Base-by-base conservation (phyloP, 2,113 vertebrate genomes). In the Rhinogobius similis region DNA sequence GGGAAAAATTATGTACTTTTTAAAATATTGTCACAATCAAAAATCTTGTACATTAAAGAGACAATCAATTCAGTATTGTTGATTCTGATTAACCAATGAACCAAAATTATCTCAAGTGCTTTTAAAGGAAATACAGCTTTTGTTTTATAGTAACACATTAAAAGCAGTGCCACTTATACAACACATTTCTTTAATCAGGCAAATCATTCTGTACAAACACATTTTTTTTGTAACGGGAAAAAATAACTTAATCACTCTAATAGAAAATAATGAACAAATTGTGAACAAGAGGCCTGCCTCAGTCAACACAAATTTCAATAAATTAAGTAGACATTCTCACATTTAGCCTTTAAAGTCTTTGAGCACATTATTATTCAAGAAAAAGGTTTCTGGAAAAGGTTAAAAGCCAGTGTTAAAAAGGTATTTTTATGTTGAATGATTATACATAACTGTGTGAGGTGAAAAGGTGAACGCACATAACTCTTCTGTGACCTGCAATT, bases 191-290 rank as follows among this genome's bases (percentile, higher is more conserved):
- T n/a, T n/a, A n/a, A n/a, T n/a, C n/a, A n/a, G n/a, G n/a, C n/a
- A n/a, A n/a, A n/a, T n/a, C n/a, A n/a, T n/a, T n/a, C n/a, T n/a
- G n/a, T n/a, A n/a, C 56, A 70, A 67, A 43, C 62, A 10, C 14
- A 20, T 9, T 61, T 50, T 58, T 55, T 61, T 68, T 55, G 55
- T 1, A 41, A 24, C 18, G 27, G 0, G 0, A 10, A 59, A 41
- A 74, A 64, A 58, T 62, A 62, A 61, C 38, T 61, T 56, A 67
- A 61, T 75, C 32, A 55, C 18, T 61, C 20, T 48, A 24, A 12
- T 20, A 6, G 39, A 69, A 62, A 46, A 46, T 5, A 73, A 55
- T 38, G 44, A 52, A 48, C 13, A 72, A 55, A 41, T 66, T 63
- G 77, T 73, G 48, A 39, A 39, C 38, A 39, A 39, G 38, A 39